Base-by-base conservation (phyloP, 2,888 invertebrate genomes). In the Cataglyphis cursor region DNA sequence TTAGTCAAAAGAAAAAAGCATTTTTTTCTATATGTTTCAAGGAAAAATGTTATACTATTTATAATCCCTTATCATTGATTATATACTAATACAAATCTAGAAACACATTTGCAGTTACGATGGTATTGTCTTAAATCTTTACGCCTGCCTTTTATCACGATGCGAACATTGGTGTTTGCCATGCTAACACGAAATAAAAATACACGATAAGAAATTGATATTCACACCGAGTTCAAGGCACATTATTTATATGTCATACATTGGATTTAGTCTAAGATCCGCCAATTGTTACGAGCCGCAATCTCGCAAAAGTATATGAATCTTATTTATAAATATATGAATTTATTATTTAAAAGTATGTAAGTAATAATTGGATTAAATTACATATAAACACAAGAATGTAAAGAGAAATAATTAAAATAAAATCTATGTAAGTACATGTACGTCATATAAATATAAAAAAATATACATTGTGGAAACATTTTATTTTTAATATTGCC, bases 151-250 rank as follows among this genome's bases (percentile, higher is more conserved):
- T 75, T 76, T 78, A 81, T 81, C 38, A 51, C 24, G 12, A 8
- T 15, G 15, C 64, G 62, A 68, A 51, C n/a, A 44, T 12, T 44
- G 38, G 18, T 54, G 59, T n/a, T 38, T 15, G 28, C 65, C 44
- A 66, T 51, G 87, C 76, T 84, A 82, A 75, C 24, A 70, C 41
- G 80, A 81, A 87, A 87, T 85, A 85, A 85, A 76, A 85, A 72
- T 70, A 66, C 41, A n/a, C 44, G 87, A 88, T 85, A 85, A 83
- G 83, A 70, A 78, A 87, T 70, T 85, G 70, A 87, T 78, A 68
- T 28, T 31, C 70, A 31, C 31, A 15, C 38, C 65, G 62, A 72
- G 62, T 24, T 73, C 64, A 64, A 86, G 83, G 73, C 31, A 51
- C 5, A 75, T 73, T 85, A 78, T 85, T 85, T 75, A 59, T 57